Evolutionary conservation across 2,113 vertebrate species (phyloP).

Genomic region (Martes martes): DNA sequence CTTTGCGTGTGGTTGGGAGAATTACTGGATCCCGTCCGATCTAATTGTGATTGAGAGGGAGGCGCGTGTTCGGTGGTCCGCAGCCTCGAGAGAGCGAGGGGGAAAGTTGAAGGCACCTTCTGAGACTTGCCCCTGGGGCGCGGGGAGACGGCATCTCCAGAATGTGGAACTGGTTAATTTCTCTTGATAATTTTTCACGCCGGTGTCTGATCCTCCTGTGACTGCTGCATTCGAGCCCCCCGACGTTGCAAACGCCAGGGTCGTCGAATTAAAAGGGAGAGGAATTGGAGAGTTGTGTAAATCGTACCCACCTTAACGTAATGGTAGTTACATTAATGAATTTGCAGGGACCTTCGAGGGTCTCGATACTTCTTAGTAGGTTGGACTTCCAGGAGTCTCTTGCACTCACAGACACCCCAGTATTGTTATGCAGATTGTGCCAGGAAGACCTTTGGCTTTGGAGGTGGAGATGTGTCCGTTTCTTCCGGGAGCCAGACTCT

Average conservation of each 20-base stretch:
- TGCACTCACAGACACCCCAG: neutral
- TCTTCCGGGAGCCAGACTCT: neutral
- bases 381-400: neutral
- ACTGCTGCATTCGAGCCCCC: neutral
- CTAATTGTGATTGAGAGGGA: neutral
- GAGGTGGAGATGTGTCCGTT: neutral
- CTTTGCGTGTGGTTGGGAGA: neutral
- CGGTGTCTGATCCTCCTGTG: neutral
- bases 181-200: neutral
- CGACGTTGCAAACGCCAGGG: neutral
- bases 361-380: neutral
- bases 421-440: conserved; percentile 21
- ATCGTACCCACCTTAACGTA: neutral
- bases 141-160: neutral
- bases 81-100: neutral
- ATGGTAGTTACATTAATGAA: neutral
- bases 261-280: neutral
- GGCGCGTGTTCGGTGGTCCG: neutral
- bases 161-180: neutral
- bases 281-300: neutral
- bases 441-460: neutral
- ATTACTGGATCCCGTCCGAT: neutral
- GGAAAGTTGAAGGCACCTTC: neutral
- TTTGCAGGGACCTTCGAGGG: neutral
- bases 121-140: neutral